Conservation (phyloP, 2,113 vertebrate genomes). For the Equus przewalskii region DNA sequence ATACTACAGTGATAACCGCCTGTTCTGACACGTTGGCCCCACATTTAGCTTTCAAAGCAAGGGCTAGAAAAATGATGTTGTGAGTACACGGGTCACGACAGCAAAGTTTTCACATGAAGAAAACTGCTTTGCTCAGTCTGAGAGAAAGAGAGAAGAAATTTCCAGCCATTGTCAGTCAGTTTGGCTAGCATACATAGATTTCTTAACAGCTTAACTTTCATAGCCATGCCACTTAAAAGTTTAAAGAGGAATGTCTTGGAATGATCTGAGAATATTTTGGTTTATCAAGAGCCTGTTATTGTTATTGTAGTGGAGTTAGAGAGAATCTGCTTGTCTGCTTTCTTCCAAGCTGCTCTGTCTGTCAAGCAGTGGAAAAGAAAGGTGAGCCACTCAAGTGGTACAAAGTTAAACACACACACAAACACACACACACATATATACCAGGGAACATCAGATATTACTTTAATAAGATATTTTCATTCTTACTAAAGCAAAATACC, state of each 20-base stretch:
- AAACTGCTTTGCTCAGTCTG: background rate
- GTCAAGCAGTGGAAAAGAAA: background rate
- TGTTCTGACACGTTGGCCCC: background rate
- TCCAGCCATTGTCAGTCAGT: background rate
- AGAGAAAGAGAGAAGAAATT: background rate
- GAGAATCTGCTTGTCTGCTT: background rate
- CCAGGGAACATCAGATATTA: background rate
- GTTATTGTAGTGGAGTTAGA: background rate
- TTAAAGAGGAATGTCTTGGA: background rate
- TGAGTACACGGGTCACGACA: background rate
- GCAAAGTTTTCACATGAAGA: background rate
- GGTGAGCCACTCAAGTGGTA: background rate
- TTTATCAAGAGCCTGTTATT: background rate
- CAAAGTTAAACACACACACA: background rate
- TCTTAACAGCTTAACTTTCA: constrained; percentile 8
- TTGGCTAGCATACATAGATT: background rate
- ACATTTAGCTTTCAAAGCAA: background rate
- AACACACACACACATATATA: background rate
- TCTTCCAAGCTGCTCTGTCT: background rate
- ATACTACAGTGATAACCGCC: background rate
- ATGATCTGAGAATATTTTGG: background rate
- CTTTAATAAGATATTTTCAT: background rate
- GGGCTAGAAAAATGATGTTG: background rate
- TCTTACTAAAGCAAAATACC: background rate
- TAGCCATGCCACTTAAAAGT: background rate